Base-by-base conservation (phyloP, 2,113 vertebrate genomes). In the Gambusia affinis region DNA sequence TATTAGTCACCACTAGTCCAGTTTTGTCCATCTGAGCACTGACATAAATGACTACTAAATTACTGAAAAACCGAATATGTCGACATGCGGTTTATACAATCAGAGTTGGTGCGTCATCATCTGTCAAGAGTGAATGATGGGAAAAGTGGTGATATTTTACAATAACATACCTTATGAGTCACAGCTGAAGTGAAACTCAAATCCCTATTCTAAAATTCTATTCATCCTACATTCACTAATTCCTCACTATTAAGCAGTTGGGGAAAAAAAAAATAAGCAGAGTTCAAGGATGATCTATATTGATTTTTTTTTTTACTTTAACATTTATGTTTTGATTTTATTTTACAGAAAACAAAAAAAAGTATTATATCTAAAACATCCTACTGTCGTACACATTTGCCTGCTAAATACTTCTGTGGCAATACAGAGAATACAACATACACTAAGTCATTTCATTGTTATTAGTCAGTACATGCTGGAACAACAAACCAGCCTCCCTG, bases 1-100 rank as follows among this genome's bases (percentile, higher is more conserved):
- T 8, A 39, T 91, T 78, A 80, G 81, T 91, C 85, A 88, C 61
- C 12, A 27, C 15, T 63, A 65, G 80, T 64, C 67, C 62, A 14
- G 27, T 29, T 3, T 82, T 75, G 33, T 67, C 75, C 73, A 60
- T 3, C 19, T 79, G 76, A 67, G 12, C 66, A 15, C 4, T 37
- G 37, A 74, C 30, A 30, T 30, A 2, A 30, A 30, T 30, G 69
- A 42, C 37, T 30, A 30, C 3, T 30, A 17, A 11, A 68, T 1
- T 0, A 65, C 30, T 8, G 44, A 86, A 72, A 84, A 87, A 78
- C 24, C 72, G 74, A 70, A 22, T 29, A 35, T 65, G 57, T 75
- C 8, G 19, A 80, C 57, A 30, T 77, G 22, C n/a, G 39, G 10
- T 80, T 64, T 27, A 39, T 68, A 35, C 30, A 62, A 57, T 72